Conservation (phyloP, 2,113 vertebrate genomes). For the Barbus barbus region DNA sequence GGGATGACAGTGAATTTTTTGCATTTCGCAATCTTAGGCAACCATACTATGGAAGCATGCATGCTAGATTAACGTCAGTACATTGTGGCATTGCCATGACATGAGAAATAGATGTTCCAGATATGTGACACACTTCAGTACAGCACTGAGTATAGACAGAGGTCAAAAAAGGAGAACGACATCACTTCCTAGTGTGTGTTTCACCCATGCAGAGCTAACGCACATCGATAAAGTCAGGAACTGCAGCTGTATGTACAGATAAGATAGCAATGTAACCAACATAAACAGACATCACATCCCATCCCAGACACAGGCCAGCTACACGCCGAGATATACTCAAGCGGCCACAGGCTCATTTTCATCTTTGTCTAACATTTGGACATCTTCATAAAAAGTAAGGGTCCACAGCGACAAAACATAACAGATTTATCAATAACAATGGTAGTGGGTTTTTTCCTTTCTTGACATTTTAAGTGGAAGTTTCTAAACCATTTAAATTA, state of each 20-base stretch:
- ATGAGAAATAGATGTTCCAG: constrained; percentile 10
- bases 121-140: constrained; percentile 35
- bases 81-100: constrained; percentile 5
- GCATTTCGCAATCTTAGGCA: constrained; percentile 10
- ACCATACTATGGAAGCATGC: constrained; percentile 8
- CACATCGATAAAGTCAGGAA: constrained; percentile 58
- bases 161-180: constrained; percentile 10
- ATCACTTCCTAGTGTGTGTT: constrained; percentile 4
- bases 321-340: constrained; percentile 28
- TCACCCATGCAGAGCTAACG: constrained; percentile 52
- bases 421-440: constrained; percentile 36
- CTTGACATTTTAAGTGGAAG: constrained; percentile 38
- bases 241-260: constrained; percentile 58
- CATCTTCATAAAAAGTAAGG: constrained; percentile 42
- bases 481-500: constrained; percentile 50
- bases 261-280: constrained; percentile 56
- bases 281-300: constrained; percentile 50
- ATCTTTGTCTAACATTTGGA: constrained; percentile 39
- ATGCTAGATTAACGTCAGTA: constrained; percentile 11
- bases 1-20: constrained; percentile 31
- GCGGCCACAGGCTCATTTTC: constrained; percentile 37
- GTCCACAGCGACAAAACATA: constrained; percentile 29
- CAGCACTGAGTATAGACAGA: constrained; percentile 4
- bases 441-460: constrained; percentile 11
- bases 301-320: constrained; percentile 40